phyloP scores from a whole-genome alignment of 1,140 invertebrate genomes.

The fruit fly (Drosophila melanogaster) region DNA sequence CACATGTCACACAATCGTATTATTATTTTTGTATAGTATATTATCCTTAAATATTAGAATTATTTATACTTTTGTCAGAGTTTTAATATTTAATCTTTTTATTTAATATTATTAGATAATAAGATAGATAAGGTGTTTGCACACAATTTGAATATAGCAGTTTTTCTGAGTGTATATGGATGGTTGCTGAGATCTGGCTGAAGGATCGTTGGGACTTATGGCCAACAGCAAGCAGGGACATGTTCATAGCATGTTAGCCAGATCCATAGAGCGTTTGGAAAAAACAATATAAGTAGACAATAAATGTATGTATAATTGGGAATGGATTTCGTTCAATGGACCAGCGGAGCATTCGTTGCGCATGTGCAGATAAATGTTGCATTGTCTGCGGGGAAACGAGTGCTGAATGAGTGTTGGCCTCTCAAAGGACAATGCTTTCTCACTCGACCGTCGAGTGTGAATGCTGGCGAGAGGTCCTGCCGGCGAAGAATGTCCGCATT shows the following conservation, averaged over 20 bases:
- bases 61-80: too few relatives aligned
- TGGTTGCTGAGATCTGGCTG: background rate
- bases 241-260: constrained; percentile 38
- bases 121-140: too few relatives aligned
- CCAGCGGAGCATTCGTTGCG: constrained; percentile 67
- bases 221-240: constrained; percentile 39
- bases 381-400: constrained; percentile 49
- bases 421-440: constrained; percentile 59
- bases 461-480: constrained; percentile 59
- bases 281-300: constrained; percentile 43
- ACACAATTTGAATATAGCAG: too few relatives aligned
- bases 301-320: constrained; percentile 58
- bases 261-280: constrained; percentile 12
- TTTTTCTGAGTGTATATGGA: constrained; percentile 2
- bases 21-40: too few relatives aligned
- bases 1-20: background rate
- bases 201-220: constrained; percentile 20
- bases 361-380: constrained; percentile 59
- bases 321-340: constrained; percentile 49
- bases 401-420: constrained; percentile 64
- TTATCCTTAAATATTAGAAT: too few relatives aligned
- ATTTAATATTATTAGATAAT: too few relatives aligned
- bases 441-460: constrained; percentile 72
- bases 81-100: too few relatives aligned
- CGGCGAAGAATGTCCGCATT: constrained; percentile 43